Percentiles rank a stretch among this genome's conserved stretches.
These are phyloP conservation scores for Mizuhopecten yessoensis DNA, from an alignment of 1,140 invertebrate genomes.

Conservation along the genomic window DNA sequence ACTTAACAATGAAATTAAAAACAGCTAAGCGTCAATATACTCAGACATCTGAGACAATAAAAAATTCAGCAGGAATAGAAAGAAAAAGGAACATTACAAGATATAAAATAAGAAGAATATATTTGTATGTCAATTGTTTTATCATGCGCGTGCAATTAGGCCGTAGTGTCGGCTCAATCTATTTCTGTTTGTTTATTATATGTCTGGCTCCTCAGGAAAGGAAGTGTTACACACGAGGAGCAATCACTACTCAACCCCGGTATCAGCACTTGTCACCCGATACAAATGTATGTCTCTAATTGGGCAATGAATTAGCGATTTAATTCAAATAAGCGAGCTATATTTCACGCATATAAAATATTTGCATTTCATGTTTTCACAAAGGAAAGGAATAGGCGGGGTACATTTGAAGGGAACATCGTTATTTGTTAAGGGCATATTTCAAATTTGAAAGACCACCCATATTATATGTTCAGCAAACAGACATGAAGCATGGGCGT, in stretches of 20 bases:
- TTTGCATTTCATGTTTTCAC: slow-evolving; percentile 39
- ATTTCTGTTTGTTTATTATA: neutral
- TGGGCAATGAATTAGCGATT: slow-evolving; percentile 26
- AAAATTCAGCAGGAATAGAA: no score
- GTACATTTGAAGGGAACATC: neutral
- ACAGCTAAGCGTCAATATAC: no score
- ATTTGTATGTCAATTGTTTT: neutral
- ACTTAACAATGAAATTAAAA: no score
- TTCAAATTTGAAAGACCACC: slow-evolving; percentile 12
- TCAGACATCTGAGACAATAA: no score
- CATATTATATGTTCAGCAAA: neutral
- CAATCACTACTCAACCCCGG: neutral
- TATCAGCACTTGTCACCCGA: neutral
- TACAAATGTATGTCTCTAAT: slow-evolving; percentile 38
- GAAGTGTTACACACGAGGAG: slow-evolving; percentile 5
- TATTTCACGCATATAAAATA: slow-evolving; percentile 5
- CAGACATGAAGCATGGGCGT: neutral
- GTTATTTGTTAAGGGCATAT: slow-evolving; percentile 6
- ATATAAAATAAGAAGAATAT: neutral
- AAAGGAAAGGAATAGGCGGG: neutral
- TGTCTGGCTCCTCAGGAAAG: neutral
- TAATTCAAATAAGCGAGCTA: slow-evolving; percentile 12
- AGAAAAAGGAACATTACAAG: no score
- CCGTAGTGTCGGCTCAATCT: neutral
- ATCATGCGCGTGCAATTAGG: neutral